These are phyloP conservation scores for Eremobia ochroleuca DNA, from an alignment of 2,888 invertebrate species.

Conservation along the genomic window DNA sequence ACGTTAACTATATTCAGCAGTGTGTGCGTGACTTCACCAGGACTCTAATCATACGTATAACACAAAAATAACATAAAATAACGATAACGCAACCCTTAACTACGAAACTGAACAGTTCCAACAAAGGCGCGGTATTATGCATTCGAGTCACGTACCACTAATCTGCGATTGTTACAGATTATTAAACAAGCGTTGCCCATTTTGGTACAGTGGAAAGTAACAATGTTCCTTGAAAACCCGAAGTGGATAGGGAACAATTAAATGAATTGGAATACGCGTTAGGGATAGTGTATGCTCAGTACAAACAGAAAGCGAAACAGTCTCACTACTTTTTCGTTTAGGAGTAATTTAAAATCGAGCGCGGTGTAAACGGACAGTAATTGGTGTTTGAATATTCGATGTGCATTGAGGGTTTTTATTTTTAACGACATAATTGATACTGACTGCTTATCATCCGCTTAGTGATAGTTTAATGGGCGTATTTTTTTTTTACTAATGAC, in stretches of 20 bases:
- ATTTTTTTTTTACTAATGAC: not conserved
- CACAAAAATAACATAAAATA: conserved; percentile 72
- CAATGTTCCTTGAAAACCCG: conserved; percentile 71
- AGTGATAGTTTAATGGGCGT: not conserved
- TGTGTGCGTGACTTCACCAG: conserved; percentile 59
- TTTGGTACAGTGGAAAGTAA: conserved; percentile 73
- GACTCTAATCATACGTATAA: conserved; percentile 73
- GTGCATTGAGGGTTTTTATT: not conserved
- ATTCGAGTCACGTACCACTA: conserved; percentile 78
- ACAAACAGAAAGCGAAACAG: conserved; percentile 11
- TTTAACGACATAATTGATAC: not conserved
- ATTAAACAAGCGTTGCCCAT: conserved; percentile 77
- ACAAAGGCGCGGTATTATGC: conserved; percentile 66
- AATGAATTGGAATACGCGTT: conserved; percentile 51
- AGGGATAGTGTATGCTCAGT: conserved; percentile 28
- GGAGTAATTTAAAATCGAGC: conserved; percentile 35
- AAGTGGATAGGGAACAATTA: conserved; percentile 72
- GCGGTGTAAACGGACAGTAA: not conserved
- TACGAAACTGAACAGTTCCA: conserved; percentile 67
- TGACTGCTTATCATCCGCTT: not conserved
- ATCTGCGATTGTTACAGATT: conserved; percentile 79
- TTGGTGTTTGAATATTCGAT: conserved; percentile 1
- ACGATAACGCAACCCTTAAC: conserved; percentile 69
- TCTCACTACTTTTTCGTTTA: conserved; percentile 15
- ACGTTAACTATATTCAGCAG: not conserved